Base-by-base conservation (phyloP, 2,888 invertebrate species). In the Perithous albicinctus region DNA sequence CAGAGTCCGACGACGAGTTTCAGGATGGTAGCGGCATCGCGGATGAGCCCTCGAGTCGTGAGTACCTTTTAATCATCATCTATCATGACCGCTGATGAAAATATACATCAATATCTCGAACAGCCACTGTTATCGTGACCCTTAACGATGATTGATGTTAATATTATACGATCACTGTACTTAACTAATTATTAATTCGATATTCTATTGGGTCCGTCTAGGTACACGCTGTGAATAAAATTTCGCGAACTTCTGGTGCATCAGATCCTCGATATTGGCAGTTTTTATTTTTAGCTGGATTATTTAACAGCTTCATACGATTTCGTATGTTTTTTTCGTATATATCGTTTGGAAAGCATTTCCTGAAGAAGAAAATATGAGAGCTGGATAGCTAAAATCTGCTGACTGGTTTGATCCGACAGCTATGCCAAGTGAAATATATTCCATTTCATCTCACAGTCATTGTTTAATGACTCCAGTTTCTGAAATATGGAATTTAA, bases 1-100 rank as follows among this genome's bases (percentile, higher is more conserved):
- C 98, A 90, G 98, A 98, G 95, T 98, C 98, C 86, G 98, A 98
- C 95, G 98, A 97, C 95, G 97, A 98, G 94, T 95, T 96, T 86
- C 88, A 91, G 86, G 90, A 90, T 87, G 89, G 87, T 70, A 87
- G 85, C 80, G 86, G 87, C 77, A 82, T 88, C 82, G 82, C 87
- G 82, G 88, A 92, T 78, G 92, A 93, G 83, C 91, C 90, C 66
- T 91, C 92, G 75, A 92, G 90, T 87, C 91, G 93, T 93, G 88
- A 92, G 92, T 92, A 63, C 46, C n/a, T 48, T 81, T 56, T n/a
- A 46, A 56, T 51, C 6, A 18, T 46, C 5, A n/a, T 35, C 41
- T 46, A 32, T 61, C 18, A 59, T 72, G 38, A 26, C 8, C 15
- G 8, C 1, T 2, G 20, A 18, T 48, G 0, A 12, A 8, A 35